Evolutionary conservation across 2,888 invertebrate genomes (phyloP), one percentile per base, ranked within the genome.

Genomic region (Neuroscelio doddi): DNA sequence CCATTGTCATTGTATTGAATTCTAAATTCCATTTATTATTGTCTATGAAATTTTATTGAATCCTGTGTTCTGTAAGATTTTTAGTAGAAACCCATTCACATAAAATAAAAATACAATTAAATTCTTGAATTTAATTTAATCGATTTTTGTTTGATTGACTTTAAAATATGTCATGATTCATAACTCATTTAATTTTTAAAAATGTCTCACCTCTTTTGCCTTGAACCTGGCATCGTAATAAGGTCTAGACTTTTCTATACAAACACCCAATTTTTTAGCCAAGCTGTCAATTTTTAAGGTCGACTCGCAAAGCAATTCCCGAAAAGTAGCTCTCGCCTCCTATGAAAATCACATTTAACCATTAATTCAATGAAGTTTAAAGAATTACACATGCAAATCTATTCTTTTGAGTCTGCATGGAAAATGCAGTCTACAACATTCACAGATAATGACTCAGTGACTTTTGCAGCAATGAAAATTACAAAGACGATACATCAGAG

Each of bases 211-310:
- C 86, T 93, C 92, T 82, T 92, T 92, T 47, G 93, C 91, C 84
- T 91, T 90, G 83, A 94, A 92, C 74, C 94, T 89, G 26, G 95
- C 92, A 85, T 95, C 96, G 86, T 95, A 96, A 79, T 95, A 97
- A 0, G 95, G 95, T 71, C 94, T 89, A 2, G 96, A 93, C 84
- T 93, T 91, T 78, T 95, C 93, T 45, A 97, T 92, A 74, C 93
- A 93, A 78, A 91, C 89, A 32, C 95, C 94, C 56, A 94, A 87
- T 83, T 95, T 95, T 76, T 92, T 90, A 3, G 93, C 90, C 49
- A 95, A 87, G 68, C 89, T 88, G 82, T 95, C 94, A 72, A 96
- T 92, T 70, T 91, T 89, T 5, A 92, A 88, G 16, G 94, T 93
- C 12, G 95, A 94, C 77, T 95, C 95, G 30, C 92, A 92, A 24